Evolutionary conservation across 1,140 invertebrate genomes (phyloP).

Genomic region (Apis dorsata): DNA sequence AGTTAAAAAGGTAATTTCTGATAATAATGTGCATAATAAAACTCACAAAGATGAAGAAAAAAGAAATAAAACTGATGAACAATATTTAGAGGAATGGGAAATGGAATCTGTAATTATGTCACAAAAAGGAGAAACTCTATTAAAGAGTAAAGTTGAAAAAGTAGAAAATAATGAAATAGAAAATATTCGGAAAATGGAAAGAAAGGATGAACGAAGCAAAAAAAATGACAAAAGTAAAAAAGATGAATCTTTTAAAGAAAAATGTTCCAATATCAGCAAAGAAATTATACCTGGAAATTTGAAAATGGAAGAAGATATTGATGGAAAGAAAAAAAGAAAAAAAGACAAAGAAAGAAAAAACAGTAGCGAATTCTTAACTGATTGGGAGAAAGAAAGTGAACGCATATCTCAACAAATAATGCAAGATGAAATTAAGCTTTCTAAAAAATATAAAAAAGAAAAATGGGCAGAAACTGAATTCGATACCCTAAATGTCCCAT

Average conservation of each 20-base stretch:
- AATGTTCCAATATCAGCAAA: slow-evolving; percentile 14
- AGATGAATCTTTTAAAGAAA: slow-evolving; percentile 40
- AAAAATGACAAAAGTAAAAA: slow-evolving; percentile 39
- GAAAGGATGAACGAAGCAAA: slow-evolving; percentile 50
- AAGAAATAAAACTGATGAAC: slow-evolving; percentile 31
- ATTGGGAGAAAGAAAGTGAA: slow-evolving; percentile 56
- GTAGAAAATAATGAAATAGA: slow-evolving; percentile 10
- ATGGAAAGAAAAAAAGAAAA: slow-evolving; percentile 44
- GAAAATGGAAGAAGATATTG: slow-evolving; percentile 50
- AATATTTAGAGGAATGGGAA: slow-evolving; percentile 66
- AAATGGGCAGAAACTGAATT: slow-evolving; percentile 74
- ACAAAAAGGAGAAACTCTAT: slow-evolving; percentile 25
- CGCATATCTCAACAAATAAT: slow-evolving; percentile 53
- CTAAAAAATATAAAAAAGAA: slow-evolving; percentile 55
- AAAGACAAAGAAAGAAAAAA: slow-evolving; percentile 53
- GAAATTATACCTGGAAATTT: slow-evolving; percentile 34
- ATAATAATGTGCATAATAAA: neutral
- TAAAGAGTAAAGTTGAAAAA: neutral
- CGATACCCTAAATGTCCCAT: slow-evolving; percentile 72
- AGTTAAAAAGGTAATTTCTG: slow-evolving; percentile 18
- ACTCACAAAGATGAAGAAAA: slow-evolving; percentile 27
- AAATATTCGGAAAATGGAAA: slow-evolving; percentile 25
- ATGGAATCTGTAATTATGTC: slow-evolving; percentile 50
- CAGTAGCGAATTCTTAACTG: slow-evolving; percentile 52
- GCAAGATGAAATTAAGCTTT: slow-evolving; percentile 56